Percentiles rank a stretch among this genome's conserved stretches.
Conservation (phyloP, 2,888 invertebrate genomes). For the Crioceris asparagi region DNA sequence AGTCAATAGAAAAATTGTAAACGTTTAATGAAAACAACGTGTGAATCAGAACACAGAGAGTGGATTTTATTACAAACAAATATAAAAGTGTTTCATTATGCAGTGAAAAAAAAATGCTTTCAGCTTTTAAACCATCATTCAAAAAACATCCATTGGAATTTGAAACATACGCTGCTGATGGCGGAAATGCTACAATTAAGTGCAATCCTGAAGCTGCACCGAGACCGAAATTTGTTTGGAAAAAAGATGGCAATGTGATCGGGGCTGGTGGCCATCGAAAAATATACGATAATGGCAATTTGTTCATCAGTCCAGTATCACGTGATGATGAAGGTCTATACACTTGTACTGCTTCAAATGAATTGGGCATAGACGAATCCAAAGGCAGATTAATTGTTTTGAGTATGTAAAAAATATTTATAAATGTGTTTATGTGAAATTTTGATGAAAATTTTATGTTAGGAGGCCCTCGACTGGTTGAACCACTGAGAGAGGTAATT, state of each 20-base stretch:
- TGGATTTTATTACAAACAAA: no score
- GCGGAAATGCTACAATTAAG: slow-evolving; percentile 80
- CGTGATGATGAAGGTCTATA: slow-evolving; percentile 81
- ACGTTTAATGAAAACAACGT: no score
- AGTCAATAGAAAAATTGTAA: no score
- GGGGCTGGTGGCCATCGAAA: slow-evolving; percentile 71
- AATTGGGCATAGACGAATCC: slow-evolving; percentile 79
- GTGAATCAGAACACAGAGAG: no score
- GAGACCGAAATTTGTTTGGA: slow-evolving; percentile 79
- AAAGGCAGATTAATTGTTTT: slow-evolving; percentile 72
- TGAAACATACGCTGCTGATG: slow-evolving; percentile 84
- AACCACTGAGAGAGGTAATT: slow-evolving; percentile 55
- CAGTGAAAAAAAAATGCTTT: slow-evolving; percentile 18
- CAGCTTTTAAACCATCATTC: slow-evolving; percentile 70
- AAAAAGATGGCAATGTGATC: slow-evolving; percentile 70
- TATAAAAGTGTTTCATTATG: no score
- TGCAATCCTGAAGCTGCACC: slow-evolving; percentile 95
- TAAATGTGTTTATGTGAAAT: neutral
- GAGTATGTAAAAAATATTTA: slow-evolving; percentile 42
- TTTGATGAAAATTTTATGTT: no score
- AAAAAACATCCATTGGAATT: slow-evolving; percentile 79
- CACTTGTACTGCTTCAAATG: slow-evolving; percentile 74
- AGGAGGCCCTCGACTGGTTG: slow-evolving; percentile 67
- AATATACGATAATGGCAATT: slow-evolving; percentile 75
- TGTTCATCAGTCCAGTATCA: slow-evolving; percentile 75